These are phyloP conservation scores for Odontothrips loti DNA, from an alignment of 2,888 invertebrate genomes.

Conservation along the genomic window DNA sequence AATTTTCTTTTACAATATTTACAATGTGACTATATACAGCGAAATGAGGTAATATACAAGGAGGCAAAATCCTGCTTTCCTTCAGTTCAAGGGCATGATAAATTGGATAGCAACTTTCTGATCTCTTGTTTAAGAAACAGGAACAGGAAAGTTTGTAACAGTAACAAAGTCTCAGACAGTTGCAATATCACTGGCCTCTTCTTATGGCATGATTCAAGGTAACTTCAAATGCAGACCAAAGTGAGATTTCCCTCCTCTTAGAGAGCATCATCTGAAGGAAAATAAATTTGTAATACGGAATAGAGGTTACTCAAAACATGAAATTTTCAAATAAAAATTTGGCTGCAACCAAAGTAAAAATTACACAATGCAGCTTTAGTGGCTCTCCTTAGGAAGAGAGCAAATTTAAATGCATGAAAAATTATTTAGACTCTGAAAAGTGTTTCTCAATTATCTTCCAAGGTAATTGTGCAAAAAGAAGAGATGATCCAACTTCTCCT, in stretches of 20 bases:
- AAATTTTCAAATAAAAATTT: not conserved
- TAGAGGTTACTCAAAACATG: not conserved
- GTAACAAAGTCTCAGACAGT: too few species aligned
- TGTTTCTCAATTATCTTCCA: too few species aligned
- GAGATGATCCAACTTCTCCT: too few species aligned
- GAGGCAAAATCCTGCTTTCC: not conserved
- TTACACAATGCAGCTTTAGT: not conserved
- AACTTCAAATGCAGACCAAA: conserved; percentile 22
- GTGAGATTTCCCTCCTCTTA: conserved; percentile 14
- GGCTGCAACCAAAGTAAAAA: not conserved
- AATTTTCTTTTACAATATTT: not conserved
- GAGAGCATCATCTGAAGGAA: conserved; percentile 3
- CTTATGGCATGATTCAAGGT: conserved; percentile 5
- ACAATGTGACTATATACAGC: conserved; percentile 5
- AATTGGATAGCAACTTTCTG: not conserved
- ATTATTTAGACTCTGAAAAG: too few species aligned
- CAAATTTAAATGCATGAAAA: too few species aligned
- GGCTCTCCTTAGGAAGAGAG: too few species aligned
- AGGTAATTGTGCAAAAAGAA: too few species aligned
- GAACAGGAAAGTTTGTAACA: not conserved
- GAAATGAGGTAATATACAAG: not conserved
- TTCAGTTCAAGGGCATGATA: not conserved
- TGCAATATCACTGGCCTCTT: not conserved
- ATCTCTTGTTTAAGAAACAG: not conserved
- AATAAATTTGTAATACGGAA: not conserved